Conservation (phyloP, 2,888 invertebrate species). For the Nineta flava region DNA sequence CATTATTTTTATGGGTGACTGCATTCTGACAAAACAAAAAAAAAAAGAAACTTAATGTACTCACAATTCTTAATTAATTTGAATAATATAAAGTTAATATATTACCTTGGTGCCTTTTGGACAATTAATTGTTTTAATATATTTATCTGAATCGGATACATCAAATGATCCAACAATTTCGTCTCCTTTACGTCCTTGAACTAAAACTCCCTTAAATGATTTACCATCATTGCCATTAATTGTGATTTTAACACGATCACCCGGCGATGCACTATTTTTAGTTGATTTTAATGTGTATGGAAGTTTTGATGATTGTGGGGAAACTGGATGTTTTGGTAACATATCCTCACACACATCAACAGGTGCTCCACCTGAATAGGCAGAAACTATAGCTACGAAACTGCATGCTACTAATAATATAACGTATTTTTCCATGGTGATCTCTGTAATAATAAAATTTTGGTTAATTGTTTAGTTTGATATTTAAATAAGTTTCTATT, state of each 20-base stretch:
- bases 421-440: slow-evolving; percentile 2
- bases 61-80: no score
- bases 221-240: slow-evolving; percentile 32
- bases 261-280: slow-evolving; percentile 23
- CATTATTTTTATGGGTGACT: slow-evolving; percentile 51
- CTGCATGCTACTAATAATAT: slow-evolving; percentile 11
- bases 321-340: slow-evolving; percentile 47
- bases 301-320: slow-evolving; percentile 34
- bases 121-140: slow-evolving; percentile 37
- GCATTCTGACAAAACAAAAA: slow-evolving; percentile 35
- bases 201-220: slow-evolving; percentile 45
- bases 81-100: slow-evolving; percentile 18
- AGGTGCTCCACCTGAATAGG: slow-evolving; percentile 49
- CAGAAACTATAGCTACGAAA: slow-evolving; percentile 18
- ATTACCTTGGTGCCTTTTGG: slow-evolving; percentile 33
- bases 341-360: slow-evolving; percentile 44
- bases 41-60: neutral
- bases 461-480: neutral
- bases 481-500: no score
- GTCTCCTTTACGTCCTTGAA: slow-evolving; percentile 45
- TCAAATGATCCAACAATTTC: slow-evolving; percentile 46
- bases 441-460: neutral
- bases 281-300: slow-evolving; percentile 35
- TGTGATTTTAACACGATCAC: slow-evolving; percentile 35
- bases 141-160: slow-evolving; percentile 31